Base-by-base conservation (phyloP, 1,140 invertebrate species). In the Hylaeus volcanicus region DNA sequence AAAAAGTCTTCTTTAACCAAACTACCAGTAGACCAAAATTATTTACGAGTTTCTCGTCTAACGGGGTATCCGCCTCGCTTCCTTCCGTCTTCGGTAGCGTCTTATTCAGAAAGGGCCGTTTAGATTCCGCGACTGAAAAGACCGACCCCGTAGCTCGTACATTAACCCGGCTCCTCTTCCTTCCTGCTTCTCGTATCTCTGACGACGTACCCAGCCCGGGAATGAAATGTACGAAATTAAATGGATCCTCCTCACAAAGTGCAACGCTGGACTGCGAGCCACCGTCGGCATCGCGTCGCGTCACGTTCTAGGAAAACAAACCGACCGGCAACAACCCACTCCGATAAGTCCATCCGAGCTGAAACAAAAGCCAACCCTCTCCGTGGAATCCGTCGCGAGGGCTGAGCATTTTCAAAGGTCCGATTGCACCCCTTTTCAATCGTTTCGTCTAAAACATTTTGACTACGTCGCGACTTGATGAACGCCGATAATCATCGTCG, bases 171-270 rank as follows among this genome's bases (percentile, higher is more conserved):
- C 79, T 5, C 74, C 66, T 55, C 60, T 81, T 76, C 74, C 79
- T 77, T 81, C 79, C 79, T 77, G 58, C 48, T 37, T 61, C 58
- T 26, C 65, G 74, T 45, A 45, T 58, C 64, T 53, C 5, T 43
- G 48, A 4, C 64, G 74, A 76, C 74, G 74, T 79, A 79, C 74
- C 70, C 77, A 64, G 65, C 65, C 26, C 41, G 51, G 51, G 77
- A 65, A 74, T 63, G 70, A 79, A 79, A 79, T 64, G 43, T 70
- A 61, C 70, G 61, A 79, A 79, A 79, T 79, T 79, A 79, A 79
- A 79, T 79, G 77, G 70, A 65, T 64, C 70, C 70, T 14, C 14
- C 26, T 48, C 48, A 51, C 45, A 8, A 48, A 48, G 45, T 8
- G 45, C 45, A 3, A 6, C 45, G 6, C 45, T 6, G 1, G 41